Evolutionary conservation across 2,888 invertebrate genomes (phyloP).

Genomic region (Rugalucina vietnamica): DNA sequence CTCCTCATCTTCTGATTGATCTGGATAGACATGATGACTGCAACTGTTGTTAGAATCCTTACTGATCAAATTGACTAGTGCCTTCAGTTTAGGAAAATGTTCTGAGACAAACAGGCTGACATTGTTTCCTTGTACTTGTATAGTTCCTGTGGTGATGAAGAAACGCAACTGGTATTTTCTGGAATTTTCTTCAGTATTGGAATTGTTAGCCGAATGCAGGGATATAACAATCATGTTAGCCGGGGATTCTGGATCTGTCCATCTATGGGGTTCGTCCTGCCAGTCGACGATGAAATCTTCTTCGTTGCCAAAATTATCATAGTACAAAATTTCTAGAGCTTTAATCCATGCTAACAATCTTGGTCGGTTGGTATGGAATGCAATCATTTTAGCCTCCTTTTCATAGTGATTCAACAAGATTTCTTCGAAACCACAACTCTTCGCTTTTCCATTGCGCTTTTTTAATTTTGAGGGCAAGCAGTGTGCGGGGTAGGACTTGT

Average conservation of each 20-base stretch:
- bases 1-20: not conserved
- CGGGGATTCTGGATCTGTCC: not conserved
- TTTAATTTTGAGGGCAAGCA: not conserved
- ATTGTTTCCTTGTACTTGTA: not conserved
- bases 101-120: not conserved
- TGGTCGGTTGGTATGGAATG: not conserved
- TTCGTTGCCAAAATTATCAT: not conserved
- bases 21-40: not conserved
- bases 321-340: not conserved
- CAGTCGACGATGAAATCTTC: not conserved
- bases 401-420: not conserved
- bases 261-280: not conserved
- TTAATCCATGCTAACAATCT: not conserved
- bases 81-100: not conserved
- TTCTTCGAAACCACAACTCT: not conserved
- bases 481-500: not conserved
- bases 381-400: not conserved
- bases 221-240: not conserved
- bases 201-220: not conserved
- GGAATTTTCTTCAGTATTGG: not conserved
- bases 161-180: not conserved
- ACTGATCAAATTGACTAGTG: not conserved
- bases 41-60: not conserved
- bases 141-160: not conserved
- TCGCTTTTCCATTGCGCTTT: not conserved